Evolutionary conservation across 2,888 invertebrate species (phyloP).

Genomic region (Agrotis segetum): DNA sequence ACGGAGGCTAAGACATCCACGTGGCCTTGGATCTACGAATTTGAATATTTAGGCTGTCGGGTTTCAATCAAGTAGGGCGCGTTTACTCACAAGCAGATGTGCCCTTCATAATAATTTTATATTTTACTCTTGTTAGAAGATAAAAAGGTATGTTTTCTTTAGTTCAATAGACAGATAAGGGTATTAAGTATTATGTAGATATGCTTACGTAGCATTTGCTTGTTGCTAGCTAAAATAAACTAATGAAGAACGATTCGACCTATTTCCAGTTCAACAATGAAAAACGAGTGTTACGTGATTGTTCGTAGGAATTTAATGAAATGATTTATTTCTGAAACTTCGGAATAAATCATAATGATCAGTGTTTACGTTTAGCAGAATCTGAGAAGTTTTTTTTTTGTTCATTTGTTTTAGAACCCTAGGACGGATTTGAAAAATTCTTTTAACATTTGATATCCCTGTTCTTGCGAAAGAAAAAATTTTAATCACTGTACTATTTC

Average conservation of each 20-base stretch:
- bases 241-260: neutral
- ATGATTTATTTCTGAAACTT: conserved; percentile 7
- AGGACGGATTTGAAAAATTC: no score
- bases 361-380: neutral
- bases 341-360: conserved; percentile 4
- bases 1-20: conserved; percentile 42
- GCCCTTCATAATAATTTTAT: conserved; percentile 6
- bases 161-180: neutral
- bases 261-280: conserved; percentile 10
- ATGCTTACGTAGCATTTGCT: neutral
- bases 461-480: no score
- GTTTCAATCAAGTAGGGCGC: conserved; percentile 44
- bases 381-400: no score
- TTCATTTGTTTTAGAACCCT: no score
- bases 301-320: neutral
- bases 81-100: conserved; percentile 35
- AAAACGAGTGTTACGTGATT: conserved; percentile 7
- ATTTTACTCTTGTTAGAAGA: neutral
- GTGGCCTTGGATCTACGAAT: conserved; percentile 29
- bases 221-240: conserved; percentile 6
- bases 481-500: no score
- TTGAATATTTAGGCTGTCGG: conserved; percentile 49
- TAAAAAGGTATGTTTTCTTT: neutral
- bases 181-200: neutral
- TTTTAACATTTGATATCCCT: no score